Evolutionary conservation across 2,113 vertebrate genomes (phyloP).

Genomic region (Oreocharis arfaki): DNA sequence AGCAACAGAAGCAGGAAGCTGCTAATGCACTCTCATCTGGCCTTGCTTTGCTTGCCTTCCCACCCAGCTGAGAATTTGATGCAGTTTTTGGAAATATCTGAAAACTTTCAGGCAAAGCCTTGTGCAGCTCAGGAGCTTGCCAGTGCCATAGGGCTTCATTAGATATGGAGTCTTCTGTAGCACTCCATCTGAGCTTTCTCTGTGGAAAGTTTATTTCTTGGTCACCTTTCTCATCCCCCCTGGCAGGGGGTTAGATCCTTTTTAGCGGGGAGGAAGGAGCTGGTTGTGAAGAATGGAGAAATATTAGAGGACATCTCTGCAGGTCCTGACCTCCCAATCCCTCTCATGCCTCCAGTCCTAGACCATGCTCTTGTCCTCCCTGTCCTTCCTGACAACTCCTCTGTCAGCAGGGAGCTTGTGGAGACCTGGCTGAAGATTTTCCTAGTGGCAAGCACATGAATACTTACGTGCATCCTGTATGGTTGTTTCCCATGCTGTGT

Average conservation of each 20-base stretch:
- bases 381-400: background rate
- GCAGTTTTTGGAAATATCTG: background rate
- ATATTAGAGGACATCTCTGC: background rate
- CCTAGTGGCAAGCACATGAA: background rate
- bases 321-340: background rate
- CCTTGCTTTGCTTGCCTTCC: background rate
- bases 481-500: background rate
- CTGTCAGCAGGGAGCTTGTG: background rate
- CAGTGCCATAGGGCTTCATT: background rate
- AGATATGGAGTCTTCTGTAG: background rate
- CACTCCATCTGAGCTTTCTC: background rate
- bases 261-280: background rate
- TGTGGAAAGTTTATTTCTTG: background rate
- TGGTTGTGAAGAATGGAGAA: background rate
- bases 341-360: background rate
- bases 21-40: background rate
- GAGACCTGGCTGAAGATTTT: background rate
- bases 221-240: background rate
- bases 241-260: background rate
- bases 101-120: background rate
- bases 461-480: fast-evolving
- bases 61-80: background rate
- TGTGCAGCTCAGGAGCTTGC: background rate
- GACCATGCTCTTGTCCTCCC: background rate
- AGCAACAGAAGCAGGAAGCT: background rate